Evolutionary conservation across 2,797 vertebrate species (phyloP).

Genomic region (Avahi laniger): DNA sequence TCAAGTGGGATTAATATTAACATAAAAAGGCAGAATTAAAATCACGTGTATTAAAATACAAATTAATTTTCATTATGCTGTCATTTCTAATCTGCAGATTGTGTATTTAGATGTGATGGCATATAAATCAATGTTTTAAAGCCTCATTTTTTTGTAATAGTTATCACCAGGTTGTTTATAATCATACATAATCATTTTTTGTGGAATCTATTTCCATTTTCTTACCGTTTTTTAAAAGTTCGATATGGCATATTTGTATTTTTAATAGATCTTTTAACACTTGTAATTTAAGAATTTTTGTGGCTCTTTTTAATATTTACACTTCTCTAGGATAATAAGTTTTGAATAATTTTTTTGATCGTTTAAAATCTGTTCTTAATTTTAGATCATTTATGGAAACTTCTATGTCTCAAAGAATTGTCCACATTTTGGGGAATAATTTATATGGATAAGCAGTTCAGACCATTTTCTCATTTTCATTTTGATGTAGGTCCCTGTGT

Average conservation of each 20-base stretch:
- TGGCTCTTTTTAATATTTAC: background rate
- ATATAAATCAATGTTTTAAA: background rate
- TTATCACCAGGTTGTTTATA: background rate
- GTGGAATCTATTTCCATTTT: background rate
- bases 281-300: background rate
- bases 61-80: background rate
- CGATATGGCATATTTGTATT: background rate
- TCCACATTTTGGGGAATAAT: background rate
- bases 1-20: background rate
- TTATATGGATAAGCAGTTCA: background rate
- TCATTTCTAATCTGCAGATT: background rate
- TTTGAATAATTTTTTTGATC: background rate
- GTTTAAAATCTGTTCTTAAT: background rate
- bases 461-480: background rate
- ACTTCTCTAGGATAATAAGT: background rate
- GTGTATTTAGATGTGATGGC: background rate
- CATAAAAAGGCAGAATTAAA: conserved; percentile 26
- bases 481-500: background rate
- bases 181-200: background rate
- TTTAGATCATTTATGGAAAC: conserved; percentile 7
- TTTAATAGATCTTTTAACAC: background rate
- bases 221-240: background rate
- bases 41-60: background rate
- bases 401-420: background rate
- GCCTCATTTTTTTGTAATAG: background rate